Evolutionary conservation across 1,140 invertebrate species (phyloP).

Genomic region (Drosophila bifasciata): DNA sequence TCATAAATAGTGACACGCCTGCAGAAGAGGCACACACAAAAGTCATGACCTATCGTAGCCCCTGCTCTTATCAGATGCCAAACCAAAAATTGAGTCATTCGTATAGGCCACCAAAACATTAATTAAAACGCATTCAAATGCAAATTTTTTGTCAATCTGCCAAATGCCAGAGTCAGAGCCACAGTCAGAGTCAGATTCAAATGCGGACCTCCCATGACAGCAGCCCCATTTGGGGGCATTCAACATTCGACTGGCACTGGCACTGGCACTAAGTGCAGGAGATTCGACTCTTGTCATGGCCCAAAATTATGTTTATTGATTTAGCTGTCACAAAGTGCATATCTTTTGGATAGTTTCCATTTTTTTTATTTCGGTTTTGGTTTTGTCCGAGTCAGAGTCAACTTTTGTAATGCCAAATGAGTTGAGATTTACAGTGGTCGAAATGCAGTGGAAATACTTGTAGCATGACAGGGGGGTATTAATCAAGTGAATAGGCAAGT

Average conservation of each 20-base stretch:
- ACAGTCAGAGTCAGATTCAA: too few species aligned
- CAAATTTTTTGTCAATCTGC: constrained; percentile 48
- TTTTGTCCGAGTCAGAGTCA: constrained; percentile 16
- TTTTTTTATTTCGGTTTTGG: too few species aligned
- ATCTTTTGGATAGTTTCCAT: constrained; percentile 18
- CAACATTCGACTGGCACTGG: neutral
- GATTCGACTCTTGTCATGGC: constrained; percentile 45
- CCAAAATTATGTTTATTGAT: constrained; percentile 72
- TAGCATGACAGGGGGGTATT: neutral
- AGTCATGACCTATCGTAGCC: constrained; percentile 6
- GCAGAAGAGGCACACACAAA: constrained; percentile 14
- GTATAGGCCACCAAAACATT: constrained; percentile 28
- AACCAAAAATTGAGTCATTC: constrained; percentile 56
- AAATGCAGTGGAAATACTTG: constrained; percentile 2
- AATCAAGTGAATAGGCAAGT: constrained; percentile 7
- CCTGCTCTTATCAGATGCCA: constrained; percentile 23
- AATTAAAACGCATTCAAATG: constrained; percentile 64
- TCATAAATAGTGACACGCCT: constrained; percentile 58
- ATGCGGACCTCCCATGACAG: constrained; percentile 22
- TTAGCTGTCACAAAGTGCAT: constrained; percentile 73
- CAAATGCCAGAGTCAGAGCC: constrained; percentile 12
- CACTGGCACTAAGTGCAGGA: constrained; percentile 45
- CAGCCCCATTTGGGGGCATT: constrained; percentile 18
- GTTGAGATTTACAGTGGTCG: constrained; percentile 22
- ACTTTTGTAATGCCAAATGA: constrained; percentile 38